These are phyloP conservation scores for Poecilia wingei DNA, from an alignment of 2,797 vertebrate genomes.

Conservation along the genomic window DNA sequence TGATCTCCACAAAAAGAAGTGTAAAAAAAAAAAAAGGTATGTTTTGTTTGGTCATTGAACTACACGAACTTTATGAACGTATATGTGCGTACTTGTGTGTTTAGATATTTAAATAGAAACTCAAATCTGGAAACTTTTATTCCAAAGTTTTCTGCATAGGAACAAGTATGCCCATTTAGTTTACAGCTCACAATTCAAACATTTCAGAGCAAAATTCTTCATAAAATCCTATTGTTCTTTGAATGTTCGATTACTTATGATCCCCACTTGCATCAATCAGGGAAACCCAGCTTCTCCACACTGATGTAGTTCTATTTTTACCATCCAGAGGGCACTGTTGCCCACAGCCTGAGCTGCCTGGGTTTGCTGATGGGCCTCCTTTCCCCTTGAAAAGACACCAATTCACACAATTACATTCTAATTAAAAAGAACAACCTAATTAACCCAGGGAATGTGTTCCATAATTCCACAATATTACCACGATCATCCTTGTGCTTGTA, in stretches of 20 bases:
- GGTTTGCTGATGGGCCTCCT: conserved; percentile 58
- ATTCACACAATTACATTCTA: conserved; percentile 79
- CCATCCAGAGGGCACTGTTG: conserved; percentile 77
- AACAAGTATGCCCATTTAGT: conserved; percentile 27
- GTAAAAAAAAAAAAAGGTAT: not conserved
- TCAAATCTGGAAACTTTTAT: not conserved
- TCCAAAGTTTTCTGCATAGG: not conserved
- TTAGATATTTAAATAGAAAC: not conserved
- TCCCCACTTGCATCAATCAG: not conserved
- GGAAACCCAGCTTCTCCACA: conserved; percentile 28
- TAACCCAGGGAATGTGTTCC: conserved; percentile 79
- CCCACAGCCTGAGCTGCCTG: conserved; percentile 48
- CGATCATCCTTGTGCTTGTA: conserved; percentile 74
- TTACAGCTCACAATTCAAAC: conserved; percentile 35
- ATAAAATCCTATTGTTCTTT: not conserved
- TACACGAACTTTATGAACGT: not conserved
- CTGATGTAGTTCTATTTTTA: conserved; percentile 4
- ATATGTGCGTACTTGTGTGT: not conserved
- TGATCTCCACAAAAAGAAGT: not conserved
- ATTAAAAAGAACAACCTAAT: conserved; percentile 85
- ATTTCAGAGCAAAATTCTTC: conserved; percentile 15
- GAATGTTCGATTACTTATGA: not conserved
- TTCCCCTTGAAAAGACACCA: conserved; percentile 74
- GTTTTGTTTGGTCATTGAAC: not conserved
- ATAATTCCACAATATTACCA: conserved; percentile 78